phyloP scores from a whole-genome alignment of 2,888 invertebrate genomes.

The Megamerina dolium region DNA sequence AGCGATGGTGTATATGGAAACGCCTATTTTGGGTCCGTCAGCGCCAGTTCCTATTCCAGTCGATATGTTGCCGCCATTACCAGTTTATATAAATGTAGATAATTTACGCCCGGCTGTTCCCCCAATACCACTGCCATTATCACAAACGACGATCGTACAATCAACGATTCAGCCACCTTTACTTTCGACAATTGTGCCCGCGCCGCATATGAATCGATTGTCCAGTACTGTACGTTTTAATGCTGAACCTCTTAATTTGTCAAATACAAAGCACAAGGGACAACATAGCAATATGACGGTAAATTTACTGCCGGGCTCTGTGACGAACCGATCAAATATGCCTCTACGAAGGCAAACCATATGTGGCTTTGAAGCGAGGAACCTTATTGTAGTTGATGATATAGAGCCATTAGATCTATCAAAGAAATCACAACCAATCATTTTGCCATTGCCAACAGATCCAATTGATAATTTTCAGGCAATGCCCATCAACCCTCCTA shows the following conservation, averaged over 20 bases:
- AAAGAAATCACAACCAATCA: conserved; percentile 33
- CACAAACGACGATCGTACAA: conserved; percentile 16
- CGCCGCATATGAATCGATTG: conserved; percentile 7
- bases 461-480: background rate
- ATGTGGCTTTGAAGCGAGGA: conserved; percentile 39
- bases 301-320: conserved; percentile 13
- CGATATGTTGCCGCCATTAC: background rate
- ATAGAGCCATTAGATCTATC: conserved; percentile 44
- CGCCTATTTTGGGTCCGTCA: background rate
- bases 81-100: background rate
- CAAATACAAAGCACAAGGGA: conserved; percentile 20
- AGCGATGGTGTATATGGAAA: background rate
- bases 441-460: conserved; percentile 6
- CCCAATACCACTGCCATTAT: conserved; percentile 17
- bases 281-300: conserved; percentile 15
- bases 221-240: conserved; percentile 4
- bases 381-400: conserved; percentile 32
- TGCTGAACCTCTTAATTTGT: conserved; percentile 33
- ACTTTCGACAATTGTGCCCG: conserved; percentile 8
- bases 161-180: conserved; percentile 10
- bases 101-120: conserved; percentile 15
- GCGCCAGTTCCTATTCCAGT: background rate
- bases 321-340: conserved; percentile 24
- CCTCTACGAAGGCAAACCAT: conserved; percentile 39
- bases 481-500: background rate